phyloP scores from a whole-genome alignment of 2,888 invertebrate genomes.

The Apamea sordens region DNA sequence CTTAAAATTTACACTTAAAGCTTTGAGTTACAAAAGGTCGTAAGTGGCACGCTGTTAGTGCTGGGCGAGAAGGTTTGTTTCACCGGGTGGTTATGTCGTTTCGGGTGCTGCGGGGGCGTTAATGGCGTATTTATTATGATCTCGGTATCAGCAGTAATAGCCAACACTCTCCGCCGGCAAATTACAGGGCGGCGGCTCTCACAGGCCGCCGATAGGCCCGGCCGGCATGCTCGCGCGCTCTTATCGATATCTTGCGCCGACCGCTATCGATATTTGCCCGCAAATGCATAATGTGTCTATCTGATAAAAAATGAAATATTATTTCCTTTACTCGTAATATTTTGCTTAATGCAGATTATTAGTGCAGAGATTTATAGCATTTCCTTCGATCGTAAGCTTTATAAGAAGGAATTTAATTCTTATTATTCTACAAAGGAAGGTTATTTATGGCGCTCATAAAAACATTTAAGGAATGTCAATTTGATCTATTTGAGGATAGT shows the following conservation, averaged over 20 bases:
- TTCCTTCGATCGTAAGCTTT: constrained; percentile 32
- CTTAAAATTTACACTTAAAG: constrained; percentile 77
- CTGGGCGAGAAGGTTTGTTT: constrained; percentile 45
- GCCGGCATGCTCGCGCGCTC: constrained; percentile 70
- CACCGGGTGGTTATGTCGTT: constrained; percentile 83
- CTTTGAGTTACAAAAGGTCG: constrained; percentile 48
- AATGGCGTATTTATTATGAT: constrained; percentile 91
- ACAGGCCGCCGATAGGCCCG: constrained; percentile 83
- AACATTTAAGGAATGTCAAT: constrained; percentile 53
- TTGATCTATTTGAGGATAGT: constrained; percentile 43
- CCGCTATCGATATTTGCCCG: constrained; percentile 80
- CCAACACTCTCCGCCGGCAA: constrained; percentile 90
- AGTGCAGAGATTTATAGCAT: constrained; percentile 51
- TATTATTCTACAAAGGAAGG: constrained; percentile 34
- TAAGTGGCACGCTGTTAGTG: constrained; percentile 54
- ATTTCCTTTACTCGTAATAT: constrained; percentile 75
- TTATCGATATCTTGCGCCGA: constrained; percentile 83
- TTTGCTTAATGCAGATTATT: constrained; percentile 66
- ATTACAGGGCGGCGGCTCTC: constrained; percentile 89
- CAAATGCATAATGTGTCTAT: constrained; percentile 78
- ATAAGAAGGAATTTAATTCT: constrained; percentile 17
- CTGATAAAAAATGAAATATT: constrained; percentile 80
- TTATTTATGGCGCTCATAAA: constrained; percentile 56
- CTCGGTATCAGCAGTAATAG: constrained; percentile 90
- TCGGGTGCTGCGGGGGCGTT: constrained; percentile 89